Conservation (phyloP, 2,113 vertebrate species). For the Macrotis lagotis region DNA sequence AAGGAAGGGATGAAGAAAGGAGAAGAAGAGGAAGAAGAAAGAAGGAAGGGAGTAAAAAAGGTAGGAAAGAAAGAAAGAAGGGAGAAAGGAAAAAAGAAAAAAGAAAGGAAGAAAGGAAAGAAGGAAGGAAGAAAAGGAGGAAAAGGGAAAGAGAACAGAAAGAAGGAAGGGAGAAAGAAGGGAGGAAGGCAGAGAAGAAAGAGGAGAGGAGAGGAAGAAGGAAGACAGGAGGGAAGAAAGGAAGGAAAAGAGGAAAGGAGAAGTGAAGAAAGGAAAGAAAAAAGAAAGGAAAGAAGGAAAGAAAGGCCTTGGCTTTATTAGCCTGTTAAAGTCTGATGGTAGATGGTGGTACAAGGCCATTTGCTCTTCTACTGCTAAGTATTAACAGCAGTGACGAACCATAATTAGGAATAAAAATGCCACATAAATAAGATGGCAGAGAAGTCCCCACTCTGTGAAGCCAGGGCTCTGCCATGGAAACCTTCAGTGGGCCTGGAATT, state of each 20-base stretch:
- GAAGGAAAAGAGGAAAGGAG: not conserved
- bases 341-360: constrained; percentile 64
- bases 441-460: constrained; percentile 63
- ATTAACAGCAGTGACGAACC: constrained; percentile 66
- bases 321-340: constrained; percentile 72
- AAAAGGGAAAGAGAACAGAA: not conserved
- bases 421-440: constrained; percentile 73
- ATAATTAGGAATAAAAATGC: constrained; percentile 76
- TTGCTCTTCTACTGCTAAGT: constrained; percentile 60
- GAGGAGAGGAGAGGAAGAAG: not conserved
- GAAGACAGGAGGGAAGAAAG: too few relatives aligned
- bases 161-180: not conserved
- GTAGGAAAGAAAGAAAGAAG: too few relatives aligned
- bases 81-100: too few relatives aligned
- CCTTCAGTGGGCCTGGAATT: constrained; percentile 43
- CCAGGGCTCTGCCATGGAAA: constrained; percentile 55
- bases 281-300: constrained; percentile 17
- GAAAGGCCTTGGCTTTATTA: constrained; percentile 67
- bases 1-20: not conserved
- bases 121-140: not conserved
- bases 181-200: not conserved
- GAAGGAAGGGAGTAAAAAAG: not conserved
- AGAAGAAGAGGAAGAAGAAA: not conserved
- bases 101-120: not conserved
- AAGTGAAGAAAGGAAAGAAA: not conserved